Conservation (phyloP, 2,113 vertebrate genomes). For the Dunckerocampus dactyliophorus region DNA sequence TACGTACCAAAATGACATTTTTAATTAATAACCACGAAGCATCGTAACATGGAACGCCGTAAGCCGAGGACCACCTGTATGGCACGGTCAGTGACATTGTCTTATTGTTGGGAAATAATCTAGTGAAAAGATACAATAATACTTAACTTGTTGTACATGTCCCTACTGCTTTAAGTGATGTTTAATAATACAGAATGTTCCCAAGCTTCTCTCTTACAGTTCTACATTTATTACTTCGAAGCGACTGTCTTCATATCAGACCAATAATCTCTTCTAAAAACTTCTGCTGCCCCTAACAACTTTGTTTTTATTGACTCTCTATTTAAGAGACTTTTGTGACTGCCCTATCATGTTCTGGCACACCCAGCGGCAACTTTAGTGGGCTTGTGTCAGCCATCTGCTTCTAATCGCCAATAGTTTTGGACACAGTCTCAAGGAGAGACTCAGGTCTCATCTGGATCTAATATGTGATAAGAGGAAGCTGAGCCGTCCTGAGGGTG, state of each 20-base stretch:
- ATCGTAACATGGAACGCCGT: too few species aligned
- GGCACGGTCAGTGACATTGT: too few species aligned
- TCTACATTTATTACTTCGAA: neutral
- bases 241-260: slow-evolving; percentile 29
- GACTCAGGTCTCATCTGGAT: slow-evolving; percentile 61
- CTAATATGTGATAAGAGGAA: slow-evolving; percentile 64
- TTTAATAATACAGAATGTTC: too few species aligned
- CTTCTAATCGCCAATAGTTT: slow-evolving; percentile 53
- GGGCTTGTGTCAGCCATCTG: slow-evolving; percentile 39
- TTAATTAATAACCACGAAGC: too few species aligned
- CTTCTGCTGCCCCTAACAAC: slow-evolving; percentile 24
- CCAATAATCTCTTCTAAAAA: slow-evolving; percentile 22
- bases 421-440: slow-evolving; percentile 36
- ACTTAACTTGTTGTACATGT: too few species aligned
- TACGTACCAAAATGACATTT: too few species aligned
- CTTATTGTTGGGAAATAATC: too few species aligned
- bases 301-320: slow-evolving; percentile 29
- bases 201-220: too few species aligned
- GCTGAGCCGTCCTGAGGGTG: slow-evolving; percentile 48
- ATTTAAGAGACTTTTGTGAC: slow-evolving; percentile 41
- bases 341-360: slow-evolving; percentile 22
- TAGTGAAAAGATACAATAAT: too few species aligned
- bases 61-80: too few species aligned
- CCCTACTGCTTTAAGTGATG: too few species aligned
- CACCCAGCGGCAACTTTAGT: slow-evolving; percentile 12